Evolutionary conservation across 2,797 vertebrate species (phyloP), one percentile per base, ranked within the genome.

Genomic region (Linurgus olivaceus): DNA sequence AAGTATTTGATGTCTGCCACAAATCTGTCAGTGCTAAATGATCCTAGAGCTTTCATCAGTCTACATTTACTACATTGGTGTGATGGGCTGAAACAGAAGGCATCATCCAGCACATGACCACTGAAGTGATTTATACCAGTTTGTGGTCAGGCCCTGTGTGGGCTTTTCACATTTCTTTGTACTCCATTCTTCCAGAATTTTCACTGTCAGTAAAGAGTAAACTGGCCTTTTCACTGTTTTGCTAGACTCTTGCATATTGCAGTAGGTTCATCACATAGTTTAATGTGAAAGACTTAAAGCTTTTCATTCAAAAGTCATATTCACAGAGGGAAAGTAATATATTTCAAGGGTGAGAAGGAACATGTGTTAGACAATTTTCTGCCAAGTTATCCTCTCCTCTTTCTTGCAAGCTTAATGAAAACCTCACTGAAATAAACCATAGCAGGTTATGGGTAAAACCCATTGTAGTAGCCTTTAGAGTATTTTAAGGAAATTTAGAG

Each of bases 381-480:
- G 26, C 31, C 37, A 45, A 28, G 26, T 65, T 89, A 57, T 58
- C 58, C 7, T 88, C 24, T 86, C 33, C 38, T 68, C 5, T 72
- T 62, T 93, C 35, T 84, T 90, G 28, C 35, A 94, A 71, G 20
- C 38, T 72, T 90, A 78, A 90, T 75, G 62, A 81, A 68, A 94
- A 47, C 9, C 8, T 17, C 38, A 40, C 29, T 66, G 77, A 92
- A 88, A 86, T 45, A 88, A 88, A 70, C 61, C n/a, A 18, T 25
- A 70, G 38, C 3, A 25, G 10, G 7, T 82, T 74, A 70, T 29
- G 13, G 7, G n/a, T 87, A 63, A 50, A 85, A 82, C 8, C 7
- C 12, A 77, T 50, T 94, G 18, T 33, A 67, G 17, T 28, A 76
- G 9, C 6, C 28, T 73, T 55, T 52, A 63, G 8, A 76, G 31